Base-by-base conservation (phyloP, 2,888 invertebrate genomes). In the Anthoptus insignis region DNA sequence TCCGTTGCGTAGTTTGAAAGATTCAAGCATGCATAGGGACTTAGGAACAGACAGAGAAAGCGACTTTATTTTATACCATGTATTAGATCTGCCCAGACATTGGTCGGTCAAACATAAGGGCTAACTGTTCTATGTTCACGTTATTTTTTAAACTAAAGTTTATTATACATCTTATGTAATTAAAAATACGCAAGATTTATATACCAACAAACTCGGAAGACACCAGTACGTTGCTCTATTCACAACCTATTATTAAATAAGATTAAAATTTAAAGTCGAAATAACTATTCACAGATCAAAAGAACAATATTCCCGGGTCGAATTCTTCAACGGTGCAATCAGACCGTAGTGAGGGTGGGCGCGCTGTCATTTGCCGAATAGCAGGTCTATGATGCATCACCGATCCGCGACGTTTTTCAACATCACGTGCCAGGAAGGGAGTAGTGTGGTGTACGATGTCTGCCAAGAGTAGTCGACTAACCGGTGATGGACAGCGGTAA, bases 351-450 rank as follows among this genome's bases (percentile, higher is more conserved):
- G 16, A 2, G 19, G 11, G 19, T 19, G 19, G 8, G 6, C 16
- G 39, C 2, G 19, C 9, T 42, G 42, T 42, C 42, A 1, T 19
- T 5, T 19, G 42, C 19, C 42, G 42, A 42, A 42, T 42, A 19
- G 42, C 42, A 42, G 11, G 42, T 42, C 19, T 42, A 42, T 42
- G 42, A 42, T 42, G 42, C 42, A 42, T 42, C 42, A 11, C 42
- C 42, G 42, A 42, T 42, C 8, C 4, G 42, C 42, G 19, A 42
- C 19, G 42, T 42, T 42, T 19, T 19, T 42, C 42, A 42, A 42
- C 42, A 19, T 42, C 42, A 42, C 3, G 42, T 42, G 42, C 19
- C 42, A 19, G 19, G 37, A 32, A 11, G 19, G 42, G 19, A n/a
- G 32, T 37, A 14, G 4, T 16, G 19, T 8, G 19, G 42, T 42